Evolutionary conservation across 1,140 invertebrate genomes (phyloP), one percentile per base, ranked within the genome.

Genomic region (Drosophila suzukii): DNA sequence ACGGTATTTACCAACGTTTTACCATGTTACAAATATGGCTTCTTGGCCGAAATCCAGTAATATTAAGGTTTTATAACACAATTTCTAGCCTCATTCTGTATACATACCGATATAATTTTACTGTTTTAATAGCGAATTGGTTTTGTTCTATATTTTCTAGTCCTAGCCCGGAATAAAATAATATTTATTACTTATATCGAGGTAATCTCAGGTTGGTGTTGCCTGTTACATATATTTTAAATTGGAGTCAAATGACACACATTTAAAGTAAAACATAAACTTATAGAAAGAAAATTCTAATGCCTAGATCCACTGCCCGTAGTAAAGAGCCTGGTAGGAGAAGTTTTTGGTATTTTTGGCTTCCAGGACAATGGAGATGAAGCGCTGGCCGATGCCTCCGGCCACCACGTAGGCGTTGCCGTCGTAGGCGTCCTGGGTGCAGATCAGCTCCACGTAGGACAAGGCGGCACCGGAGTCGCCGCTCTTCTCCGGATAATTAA

Each of bases 331-430:
- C 66, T 79, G 84, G 50, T 92, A 92, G 46, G 78, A 61, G 57
- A 92, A 92, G 46, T 59, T 68, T 3, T 51, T 12, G 53, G 91
- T 92, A 34, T 73, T 62, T 30, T 58, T 71, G 8, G 91, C 88
- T 63, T 92, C 91, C 47, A 92, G 30, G 7, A 91, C 68, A 51
- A 92, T 88, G 2, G 90, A 88, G 11, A 92, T 91, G 53, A 65
- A 80, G 8, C 88, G 79, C 50, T 91, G 90, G 12, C 90, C 88
- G 66, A 92, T 85, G 57, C 91, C 91, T 3, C 91, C 91, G 44
- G 74, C 82, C 0, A 92, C 72, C 10, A 92, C 80, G 44, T 89
- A 92, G 44, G 91, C 91, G 27, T 68, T 85, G 32, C 91, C 91
- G 1, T 80, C 77, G 44, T 5, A 75, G 34, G 34, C 76, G 30